Conservation (phyloP, 2,113 vertebrate genomes). For the Martes martes region DNA sequence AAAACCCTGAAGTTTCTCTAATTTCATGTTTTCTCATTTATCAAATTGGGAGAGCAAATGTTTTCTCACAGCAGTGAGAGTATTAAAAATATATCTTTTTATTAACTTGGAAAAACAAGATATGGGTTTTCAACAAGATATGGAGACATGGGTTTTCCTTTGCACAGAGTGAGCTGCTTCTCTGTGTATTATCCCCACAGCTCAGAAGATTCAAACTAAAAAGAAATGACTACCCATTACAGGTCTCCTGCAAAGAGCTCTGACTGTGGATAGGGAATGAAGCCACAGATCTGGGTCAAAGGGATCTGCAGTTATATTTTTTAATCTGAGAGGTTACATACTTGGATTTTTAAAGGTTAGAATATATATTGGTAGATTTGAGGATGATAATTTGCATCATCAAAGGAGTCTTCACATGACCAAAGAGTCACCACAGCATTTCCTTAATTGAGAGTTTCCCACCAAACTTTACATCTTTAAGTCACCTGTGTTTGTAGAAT, state of each 20-base stretch:
- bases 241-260: not conserved
- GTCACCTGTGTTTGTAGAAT: not conserved
- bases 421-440: not conserved
- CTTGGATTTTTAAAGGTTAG: not conserved
- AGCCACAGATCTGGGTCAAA: not conserved
- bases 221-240: not conserved
- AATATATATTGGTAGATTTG: not conserved
- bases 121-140: too few relatives aligned
- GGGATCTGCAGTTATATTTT: not conserved
- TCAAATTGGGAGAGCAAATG: not conserved
- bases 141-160: fast-evolving
- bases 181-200: not conserved
- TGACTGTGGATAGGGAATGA: not conserved
- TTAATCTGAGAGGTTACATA: not conserved
- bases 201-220: not conserved
- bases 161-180: not conserved
- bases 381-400: not conserved
- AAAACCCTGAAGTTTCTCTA: not conserved
- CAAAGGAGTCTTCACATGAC: not conserved
- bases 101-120: not conserved
- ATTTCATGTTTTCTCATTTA: not conserved
- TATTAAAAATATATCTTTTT: not conserved
- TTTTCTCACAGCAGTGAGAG: not conserved
- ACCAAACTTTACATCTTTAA: not conserved
- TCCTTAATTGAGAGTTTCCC: not conserved